These are phyloP conservation scores for Danio tinwini DNA, from an alignment of 2,797 vertebrate genomes.

Conservation along the genomic window DNA sequence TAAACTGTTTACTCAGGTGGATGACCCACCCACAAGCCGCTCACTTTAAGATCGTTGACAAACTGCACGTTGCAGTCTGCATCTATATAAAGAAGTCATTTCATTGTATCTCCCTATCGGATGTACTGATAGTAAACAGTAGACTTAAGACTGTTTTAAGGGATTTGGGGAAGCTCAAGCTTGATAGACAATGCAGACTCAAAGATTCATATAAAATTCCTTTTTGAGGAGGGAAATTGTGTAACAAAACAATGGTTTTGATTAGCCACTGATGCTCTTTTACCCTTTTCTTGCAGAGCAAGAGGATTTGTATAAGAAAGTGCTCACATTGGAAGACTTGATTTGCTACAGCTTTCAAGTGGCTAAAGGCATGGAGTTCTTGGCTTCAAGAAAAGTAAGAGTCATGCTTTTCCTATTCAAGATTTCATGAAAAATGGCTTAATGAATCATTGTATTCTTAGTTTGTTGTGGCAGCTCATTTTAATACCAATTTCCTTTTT, in stretches of 20 bases:
- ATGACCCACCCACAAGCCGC: conserved; percentile 60
- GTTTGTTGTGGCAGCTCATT: conserved; percentile 15
- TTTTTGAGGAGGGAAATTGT: conserved; percentile 2
- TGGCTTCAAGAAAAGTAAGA: conserved; percentile 92
- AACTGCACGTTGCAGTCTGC: conserved; percentile 66
- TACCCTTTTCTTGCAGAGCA: conserved; percentile 79
- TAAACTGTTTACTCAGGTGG: conserved; percentile 84
- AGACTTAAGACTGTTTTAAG: not conserved
- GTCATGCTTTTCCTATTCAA: not conserved
- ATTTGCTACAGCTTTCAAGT: conserved; percentile 97
- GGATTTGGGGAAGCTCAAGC: not conserved
- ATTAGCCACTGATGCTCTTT: conserved; percentile 36
- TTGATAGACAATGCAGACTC: not conserved
- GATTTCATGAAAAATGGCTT: not conserved
- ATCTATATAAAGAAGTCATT: conserved; percentile 62
- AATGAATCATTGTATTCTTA: conserved; percentile 2
- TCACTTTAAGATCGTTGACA: conserved; percentile 50
- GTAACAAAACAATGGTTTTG: conserved; percentile 24
- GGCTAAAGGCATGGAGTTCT: conserved; percentile 95
- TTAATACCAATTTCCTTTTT: conserved; percentile 12
- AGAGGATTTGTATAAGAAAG: conserved; percentile 90
- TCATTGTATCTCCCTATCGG: conserved; percentile 62
- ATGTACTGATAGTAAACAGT: conserved; percentile 67
- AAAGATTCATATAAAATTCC: conserved; percentile 2
- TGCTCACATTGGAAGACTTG: conserved; percentile 91